These are phyloP conservation scores for Pyralis farinalis DNA, from an alignment of 2,888 invertebrate genomes.

Conservation along the genomic window DNA sequence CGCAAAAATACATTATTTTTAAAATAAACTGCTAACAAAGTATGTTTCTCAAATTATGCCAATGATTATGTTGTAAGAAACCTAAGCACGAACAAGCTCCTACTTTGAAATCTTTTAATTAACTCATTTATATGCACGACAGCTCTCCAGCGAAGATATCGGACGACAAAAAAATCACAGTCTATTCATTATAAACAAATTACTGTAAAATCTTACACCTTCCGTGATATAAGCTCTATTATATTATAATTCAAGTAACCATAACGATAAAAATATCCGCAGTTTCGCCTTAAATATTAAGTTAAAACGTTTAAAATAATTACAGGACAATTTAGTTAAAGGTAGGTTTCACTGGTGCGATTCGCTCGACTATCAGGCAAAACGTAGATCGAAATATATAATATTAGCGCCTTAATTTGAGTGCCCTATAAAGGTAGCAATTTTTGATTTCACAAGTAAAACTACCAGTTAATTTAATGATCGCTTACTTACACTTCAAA, in stretches of 20 bases:
- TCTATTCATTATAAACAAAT: constrained; percentile 37
- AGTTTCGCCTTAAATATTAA: constrained; percentile 68
- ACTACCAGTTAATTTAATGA: too few species aligned
- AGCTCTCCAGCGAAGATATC: constrained; percentile 10
- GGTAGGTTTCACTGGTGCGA: constrained; percentile 26
- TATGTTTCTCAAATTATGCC: constrained; percentile 15
- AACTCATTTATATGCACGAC: constrained; percentile 18
- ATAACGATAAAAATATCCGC: constrained; percentile 60
- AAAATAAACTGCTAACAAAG: constrained; percentile 4
- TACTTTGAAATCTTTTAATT: constrained; percentile 8
- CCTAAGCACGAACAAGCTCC: not conserved
- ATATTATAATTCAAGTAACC: constrained; percentile 54
- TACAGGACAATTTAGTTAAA: constrained; percentile 63
- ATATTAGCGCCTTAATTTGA: not conserved
- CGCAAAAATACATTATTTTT: not conserved
- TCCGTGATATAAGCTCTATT: constrained; percentile 44
- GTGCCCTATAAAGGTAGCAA: not conserved
- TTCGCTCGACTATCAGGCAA: not conserved
- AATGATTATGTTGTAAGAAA: constrained; percentile 16
- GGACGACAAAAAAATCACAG: constrained; percentile 15
- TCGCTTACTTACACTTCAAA: too few species aligned
- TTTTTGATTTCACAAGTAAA: constrained; percentile 1
- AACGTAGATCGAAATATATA: not conserved
- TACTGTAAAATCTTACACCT: constrained; percentile 51
- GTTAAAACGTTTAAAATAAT: constrained; percentile 77